Evolutionary conservation across 2,888 invertebrate species (phyloP).

Genomic region (Tipula lateralis): DNA sequence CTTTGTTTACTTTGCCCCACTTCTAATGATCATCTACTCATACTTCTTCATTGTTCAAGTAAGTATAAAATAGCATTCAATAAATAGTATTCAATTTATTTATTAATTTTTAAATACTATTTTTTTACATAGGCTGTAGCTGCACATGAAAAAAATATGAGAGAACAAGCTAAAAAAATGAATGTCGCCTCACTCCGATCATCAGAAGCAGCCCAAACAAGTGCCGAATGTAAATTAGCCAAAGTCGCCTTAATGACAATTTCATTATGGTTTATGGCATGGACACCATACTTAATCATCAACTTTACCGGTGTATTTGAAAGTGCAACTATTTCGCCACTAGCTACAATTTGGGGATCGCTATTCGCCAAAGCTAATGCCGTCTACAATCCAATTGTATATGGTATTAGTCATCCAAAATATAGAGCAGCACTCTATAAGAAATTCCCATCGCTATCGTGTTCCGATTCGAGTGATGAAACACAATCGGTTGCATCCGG

Average conservation of each 20-base stretch:
- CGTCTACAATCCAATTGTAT: slow-evolving; percentile 57
- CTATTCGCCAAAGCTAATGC: slow-evolving; percentile 59
- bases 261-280: slow-evolving; percentile 60
- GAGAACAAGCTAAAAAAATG: slow-evolving; percentile 62
- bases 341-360: slow-evolving; percentile 55
- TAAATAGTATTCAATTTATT: background rate
- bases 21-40: slow-evolving; percentile 55
- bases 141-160: slow-evolving; percentile 55
- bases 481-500: slow-evolving; percentile 33
- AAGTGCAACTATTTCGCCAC: slow-evolving; percentile 50
- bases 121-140: slow-evolving; percentile 50
- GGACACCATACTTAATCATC: slow-evolving; percentile 60
- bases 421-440: slow-evolving; percentile 57
- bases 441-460: slow-evolving; percentile 59
- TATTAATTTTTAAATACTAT: background rate
- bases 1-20: slow-evolving; percentile 52
- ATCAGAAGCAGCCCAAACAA: slow-evolving; percentile 51
- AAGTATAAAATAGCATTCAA: slow-evolving; percentile 30
- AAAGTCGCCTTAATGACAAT: slow-evolving; percentile 61
- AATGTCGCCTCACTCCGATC: slow-evolving; percentile 57
- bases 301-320: slow-evolving; percentile 54
- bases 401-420: slow-evolving; percentile 59
- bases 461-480: slow-evolving; percentile 41
- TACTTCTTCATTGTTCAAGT: slow-evolving; percentile 60
- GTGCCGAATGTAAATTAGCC: slow-evolving; percentile 56